Evolutionary conservation across 2,797 vertebrate species (phyloP).

Genomic region (Falco rusticolus): DNA sequence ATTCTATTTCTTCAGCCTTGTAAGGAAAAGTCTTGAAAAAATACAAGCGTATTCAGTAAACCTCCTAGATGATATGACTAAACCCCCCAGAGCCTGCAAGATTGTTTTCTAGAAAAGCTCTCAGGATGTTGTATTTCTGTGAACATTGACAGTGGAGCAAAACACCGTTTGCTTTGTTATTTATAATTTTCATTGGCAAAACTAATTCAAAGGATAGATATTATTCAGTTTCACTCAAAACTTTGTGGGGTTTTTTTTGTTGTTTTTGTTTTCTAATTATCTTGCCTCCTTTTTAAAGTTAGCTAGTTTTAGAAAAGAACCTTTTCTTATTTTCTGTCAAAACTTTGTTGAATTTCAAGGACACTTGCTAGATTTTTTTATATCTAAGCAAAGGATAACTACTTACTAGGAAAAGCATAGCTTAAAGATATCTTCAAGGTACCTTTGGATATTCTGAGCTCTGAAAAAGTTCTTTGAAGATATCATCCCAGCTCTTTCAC

Average conservation of each 20-base stretch:
- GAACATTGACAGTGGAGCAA: background rate
- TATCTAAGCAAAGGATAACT: background rate
- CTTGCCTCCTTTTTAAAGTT: background rate
- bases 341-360: background rate
- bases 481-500: background rate
- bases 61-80: background rate
- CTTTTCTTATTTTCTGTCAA: background rate
- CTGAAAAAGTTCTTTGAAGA: constrained; percentile 7
- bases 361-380: background rate
- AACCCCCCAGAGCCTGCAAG: background rate
- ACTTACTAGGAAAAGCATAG: background rate
- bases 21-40: background rate
- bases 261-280: background rate
- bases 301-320: background rate
- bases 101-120: background rate
- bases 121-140: background rate
- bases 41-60: background rate
- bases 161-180: background rate
- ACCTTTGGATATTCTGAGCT: background rate
- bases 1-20: background rate
- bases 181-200: background rate
- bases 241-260: background rate
- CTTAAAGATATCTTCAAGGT: background rate
- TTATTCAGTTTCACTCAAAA: background rate
- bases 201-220: background rate